Percentiles rank a stretch among this genome's conserved stretches.
phyloP scores from a whole-genome alignment of 2,113 vertebrate species.

The Hepsetus odoe region DNA sequence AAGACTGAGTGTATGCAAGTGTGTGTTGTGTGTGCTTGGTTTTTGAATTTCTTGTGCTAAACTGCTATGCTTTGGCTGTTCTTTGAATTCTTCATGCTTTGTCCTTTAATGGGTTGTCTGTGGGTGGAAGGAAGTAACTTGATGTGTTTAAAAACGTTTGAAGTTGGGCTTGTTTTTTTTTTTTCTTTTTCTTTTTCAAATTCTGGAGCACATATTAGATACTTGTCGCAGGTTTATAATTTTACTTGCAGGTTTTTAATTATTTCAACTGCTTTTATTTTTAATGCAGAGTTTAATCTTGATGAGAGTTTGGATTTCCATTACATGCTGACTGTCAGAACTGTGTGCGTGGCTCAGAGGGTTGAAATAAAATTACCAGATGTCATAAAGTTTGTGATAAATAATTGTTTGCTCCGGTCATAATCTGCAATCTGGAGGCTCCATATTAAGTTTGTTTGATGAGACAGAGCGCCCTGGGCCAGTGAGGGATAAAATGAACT shows the following conservation, averaged over 20 bases:
- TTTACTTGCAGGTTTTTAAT: conserved; percentile 6
- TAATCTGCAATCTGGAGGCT: not conserved
- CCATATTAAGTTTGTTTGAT: not conserved
- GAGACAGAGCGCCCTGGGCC: not conserved
- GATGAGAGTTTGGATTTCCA: conserved; percentile 21
- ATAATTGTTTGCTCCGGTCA: conserved; percentile 4
- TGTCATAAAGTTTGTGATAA: not conserved
- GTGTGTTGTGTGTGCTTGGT: conserved; percentile 17
- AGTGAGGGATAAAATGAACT: not conserved
- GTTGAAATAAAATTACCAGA: not conserved
- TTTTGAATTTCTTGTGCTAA: conserved; percentile 19
- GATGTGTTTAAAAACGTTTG: not conserved
- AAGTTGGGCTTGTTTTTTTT: not conserved
- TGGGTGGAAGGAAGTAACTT: conserved; percentile 6
- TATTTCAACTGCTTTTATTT: not conserved
- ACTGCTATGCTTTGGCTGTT: conserved; percentile 11
- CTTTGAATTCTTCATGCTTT: conserved; percentile 14
- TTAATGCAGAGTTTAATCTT: not conserved
- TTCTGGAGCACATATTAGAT: not conserved
- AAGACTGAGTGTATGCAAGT: too few relatives aligned
- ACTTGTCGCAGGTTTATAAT: conserved; percentile 11
- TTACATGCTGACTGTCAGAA: conserved; percentile 21
- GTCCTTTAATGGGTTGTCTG: conserved; percentile 8
- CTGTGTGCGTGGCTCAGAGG: not conserved
- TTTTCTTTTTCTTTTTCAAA: not conserved